These are phyloP conservation scores for Andrena hattorfiana DNA, from an alignment of 2,888 invertebrate species.

Conservation along the genomic window DNA sequence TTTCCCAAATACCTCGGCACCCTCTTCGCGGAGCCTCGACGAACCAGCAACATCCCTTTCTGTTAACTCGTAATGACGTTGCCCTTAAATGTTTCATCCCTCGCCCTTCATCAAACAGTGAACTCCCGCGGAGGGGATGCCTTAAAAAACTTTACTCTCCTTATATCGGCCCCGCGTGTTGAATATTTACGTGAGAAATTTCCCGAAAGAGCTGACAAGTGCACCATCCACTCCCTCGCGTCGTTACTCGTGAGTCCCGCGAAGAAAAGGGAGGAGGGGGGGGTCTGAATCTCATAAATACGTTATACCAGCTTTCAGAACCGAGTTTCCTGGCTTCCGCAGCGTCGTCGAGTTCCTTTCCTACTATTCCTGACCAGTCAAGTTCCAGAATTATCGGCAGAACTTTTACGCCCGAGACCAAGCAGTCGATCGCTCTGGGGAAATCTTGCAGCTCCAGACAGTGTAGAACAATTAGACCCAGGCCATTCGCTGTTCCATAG, in stretches of 20 bases:
- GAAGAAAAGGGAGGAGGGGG: background rate
- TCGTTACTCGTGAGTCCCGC: conserved; percentile 30
- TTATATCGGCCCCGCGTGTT: background rate
- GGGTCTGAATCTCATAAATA: conserved; percentile 62
- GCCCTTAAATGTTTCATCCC: background rate
- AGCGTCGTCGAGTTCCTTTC: conserved; percentile 22
- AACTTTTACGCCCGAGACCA: conserved; percentile 57
- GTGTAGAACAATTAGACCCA: conserved; percentile 61
- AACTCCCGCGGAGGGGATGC: background rate
- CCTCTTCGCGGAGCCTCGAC: background rate
- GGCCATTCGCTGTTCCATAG: conserved; percentile 32
- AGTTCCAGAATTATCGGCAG: conserved; percentile 65
- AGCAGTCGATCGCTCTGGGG: conserved; percentile 66
- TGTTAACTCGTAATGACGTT: background rate
- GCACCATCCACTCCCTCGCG: background rate
- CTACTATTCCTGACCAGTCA: conserved; percentile 18
- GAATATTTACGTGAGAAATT: conserved; percentile 44
- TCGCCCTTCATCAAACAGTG: background rate
- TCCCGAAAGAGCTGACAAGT: conserved; percentile 19
- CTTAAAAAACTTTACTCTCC: conserved; percentile 22
- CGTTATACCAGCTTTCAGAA: conserved; percentile 48
- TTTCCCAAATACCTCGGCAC: background rate
- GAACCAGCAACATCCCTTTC: background rate
- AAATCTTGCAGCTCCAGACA: conserved; percentile 61
- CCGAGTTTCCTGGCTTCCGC: conserved; percentile 31